Percentiles rank a stretch among this genome's conserved stretches.
phyloP scores from a whole-genome alignment of 1,140 invertebrate species.

The Drosophila willistoni region DNA sequence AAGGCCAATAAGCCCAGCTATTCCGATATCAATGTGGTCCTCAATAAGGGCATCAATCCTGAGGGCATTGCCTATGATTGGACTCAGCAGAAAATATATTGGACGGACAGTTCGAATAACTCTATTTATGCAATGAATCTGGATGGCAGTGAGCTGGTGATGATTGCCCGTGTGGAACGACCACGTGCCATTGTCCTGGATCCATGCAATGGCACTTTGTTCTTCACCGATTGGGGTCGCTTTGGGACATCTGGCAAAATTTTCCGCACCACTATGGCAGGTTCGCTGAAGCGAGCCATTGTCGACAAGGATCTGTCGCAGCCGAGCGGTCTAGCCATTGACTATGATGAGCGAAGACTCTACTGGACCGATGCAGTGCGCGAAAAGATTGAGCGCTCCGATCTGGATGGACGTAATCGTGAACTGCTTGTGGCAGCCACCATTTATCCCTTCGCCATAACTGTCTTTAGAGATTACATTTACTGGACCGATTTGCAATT shows the following conservation, averaged over 20 bases:
- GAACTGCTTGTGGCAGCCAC: conserved; percentile 93
- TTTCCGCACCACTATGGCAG: conserved; percentile 97
- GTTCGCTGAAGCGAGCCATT: conserved; percentile 94
- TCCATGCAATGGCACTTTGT: conserved; percentile 97
- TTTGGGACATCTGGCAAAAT: conserved; percentile 97
- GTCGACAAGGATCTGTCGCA: conserved; percentile 96
- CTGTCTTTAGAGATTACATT: conserved; percentile 95
- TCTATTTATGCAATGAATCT: conserved; percentile 98
- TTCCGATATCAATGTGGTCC: conserved; percentile 88
- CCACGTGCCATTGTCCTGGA: conserved; percentile 98
- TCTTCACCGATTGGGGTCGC: conserved; percentile 96
- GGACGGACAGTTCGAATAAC: conserved; percentile 97
- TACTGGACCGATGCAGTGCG: conserved; percentile 99
- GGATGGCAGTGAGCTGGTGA: conserved; percentile 94
- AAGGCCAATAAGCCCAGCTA: conserved; percentile 87
- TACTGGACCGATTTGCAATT: conserved; percentile 99
- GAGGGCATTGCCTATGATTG: conserved; percentile 98
- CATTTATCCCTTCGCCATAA: conserved; percentile 98
- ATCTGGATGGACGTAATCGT: conserved; percentile 91
- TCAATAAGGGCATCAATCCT: conserved; percentile 93
- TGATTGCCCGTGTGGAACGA: conserved; percentile 95
- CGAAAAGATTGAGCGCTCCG: conserved; percentile 98
- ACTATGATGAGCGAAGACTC: conserved; percentile 96
- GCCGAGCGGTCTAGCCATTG: conserved; percentile 97
- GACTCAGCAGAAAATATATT: conserved; percentile 98